Base-by-base conservation (phyloP, 1,140 invertebrate species). In the Meloidogyne exigua region DNA sequence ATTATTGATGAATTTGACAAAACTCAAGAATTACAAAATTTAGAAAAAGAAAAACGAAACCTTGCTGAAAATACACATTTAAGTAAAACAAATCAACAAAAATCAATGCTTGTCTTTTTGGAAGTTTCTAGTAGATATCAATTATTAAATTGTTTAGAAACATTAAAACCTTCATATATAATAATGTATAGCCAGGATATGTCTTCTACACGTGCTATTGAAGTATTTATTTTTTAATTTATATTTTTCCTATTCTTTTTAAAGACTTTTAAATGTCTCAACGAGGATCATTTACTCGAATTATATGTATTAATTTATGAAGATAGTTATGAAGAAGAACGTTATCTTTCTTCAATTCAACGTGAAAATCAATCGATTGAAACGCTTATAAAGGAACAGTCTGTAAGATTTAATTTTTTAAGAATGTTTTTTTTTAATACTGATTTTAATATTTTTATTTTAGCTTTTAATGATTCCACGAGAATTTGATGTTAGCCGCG, bases 391-490 rank as follows among this genome's bases (percentile, higher is more conserved):
- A 77, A 68, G 32, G 84, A 84, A 49, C 83, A 83, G 68, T 80
- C 66, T 32, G 82, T 85, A 13, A 26, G 79, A 28, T 26, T 68
- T 42, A 2, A 64, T 28, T n/a, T n/a, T n/a, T 57, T 13, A 69
- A 28, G 1, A 11, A 11, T 18, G 62, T 36, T 2, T 68, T 28
- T 57, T 57, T 57, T 57, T 13, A 69, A 28, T 4, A 11, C 4
- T 13, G 13, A 9, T 12, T 62, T n/a, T 32, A 3, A n/a, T 26
- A 3, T 28, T 39, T 25, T 62, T 23, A 23, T 78, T 85, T 78
- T 44, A 87, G 85, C 76, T 76, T n/a, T 79, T 86, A n/a, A 44
- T 87, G 71, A 76, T 86, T 25, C 78, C 85, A n/a, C 62, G 76
- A n/a, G 85, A 82, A 62, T 86, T 79, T 67, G 83, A 86, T 68